Conservation (phyloP, 2,888 invertebrate genomes). For the Punctoribates punctum region DNA sequence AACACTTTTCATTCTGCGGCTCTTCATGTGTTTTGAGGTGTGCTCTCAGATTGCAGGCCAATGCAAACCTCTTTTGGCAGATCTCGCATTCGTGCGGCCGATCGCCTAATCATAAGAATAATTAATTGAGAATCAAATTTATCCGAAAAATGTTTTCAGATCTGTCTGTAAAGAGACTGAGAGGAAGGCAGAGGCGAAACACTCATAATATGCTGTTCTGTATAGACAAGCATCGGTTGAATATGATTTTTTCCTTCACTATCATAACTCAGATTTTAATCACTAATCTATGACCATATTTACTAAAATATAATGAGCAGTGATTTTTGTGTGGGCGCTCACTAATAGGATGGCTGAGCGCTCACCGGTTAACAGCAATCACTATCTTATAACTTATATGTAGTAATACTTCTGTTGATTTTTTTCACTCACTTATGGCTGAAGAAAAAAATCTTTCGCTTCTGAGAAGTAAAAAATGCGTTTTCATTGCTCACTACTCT, state of each 20-base stretch:
- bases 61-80: constrained; percentile 68
- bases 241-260: not conserved
- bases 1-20: constrained; percentile 43
- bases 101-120: constrained; percentile 59
- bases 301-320: constrained; percentile 14
- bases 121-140: not conserved
- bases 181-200: not conserved
- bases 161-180: not conserved
- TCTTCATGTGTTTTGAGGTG: constrained; percentile 65
- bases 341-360: constrained; percentile 31
- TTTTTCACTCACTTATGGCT: no score
- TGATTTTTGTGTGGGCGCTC: constrained; percentile 29
- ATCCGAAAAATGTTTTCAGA: not conserved
- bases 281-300: constrained; percentile 35
- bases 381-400: not conserved
- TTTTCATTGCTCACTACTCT: no score
- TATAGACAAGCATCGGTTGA: not conserved
- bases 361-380: not conserved
- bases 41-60: constrained; percentile 68
- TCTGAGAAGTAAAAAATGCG: no score
- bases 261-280: not conserved
- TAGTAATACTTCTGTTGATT: not conserved
- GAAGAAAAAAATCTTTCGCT: no score
- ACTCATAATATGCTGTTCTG: not conserved
- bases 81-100: constrained; percentile 68